Evolutionary conservation across 1,140 invertebrate species (phyloP).

Genomic region (Bombyx mori): DNA sequence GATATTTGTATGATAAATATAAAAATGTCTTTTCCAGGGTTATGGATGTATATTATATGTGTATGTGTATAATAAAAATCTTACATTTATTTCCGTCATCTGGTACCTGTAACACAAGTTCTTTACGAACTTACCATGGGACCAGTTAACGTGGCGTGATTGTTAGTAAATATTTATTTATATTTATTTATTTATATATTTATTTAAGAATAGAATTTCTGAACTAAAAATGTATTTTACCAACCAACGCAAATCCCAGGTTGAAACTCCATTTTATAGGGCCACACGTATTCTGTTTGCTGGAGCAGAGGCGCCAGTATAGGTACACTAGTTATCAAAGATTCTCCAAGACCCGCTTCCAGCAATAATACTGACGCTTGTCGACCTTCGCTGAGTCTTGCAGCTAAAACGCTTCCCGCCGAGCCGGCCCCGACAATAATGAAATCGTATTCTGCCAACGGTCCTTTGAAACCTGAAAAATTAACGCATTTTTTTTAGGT

Average conservation of each 20-base stretch:
- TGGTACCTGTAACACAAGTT: too few relatives aligned
- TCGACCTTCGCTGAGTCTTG: conserved; percentile 73
- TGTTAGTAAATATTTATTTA: background rate
- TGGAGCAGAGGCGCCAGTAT: conserved; percentile 80
- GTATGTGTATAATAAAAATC: too few relatives aligned
- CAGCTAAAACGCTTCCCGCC: conserved; percentile 80
- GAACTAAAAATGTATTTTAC: background rate
- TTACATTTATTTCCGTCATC: too few relatives aligned
- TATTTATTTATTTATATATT: background rate
- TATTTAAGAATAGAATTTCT: background rate
- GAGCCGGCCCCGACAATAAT: conserved; percentile 82
- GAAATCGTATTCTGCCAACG: conserved; percentile 72
- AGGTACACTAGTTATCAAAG: conserved; percentile 78
- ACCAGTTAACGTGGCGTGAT: too few relatives aligned
- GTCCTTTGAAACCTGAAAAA: conserved; percentile 44
- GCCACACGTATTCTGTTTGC: conserved; percentile 80
- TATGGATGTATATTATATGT: too few relatives aligned
- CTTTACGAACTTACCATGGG: too few relatives aligned
- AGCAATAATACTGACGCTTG: conserved; percentile 74
- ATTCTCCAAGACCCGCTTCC: conserved; percentile 77
- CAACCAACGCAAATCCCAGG: conserved; percentile 45
- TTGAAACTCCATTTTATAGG: conserved; percentile 79
- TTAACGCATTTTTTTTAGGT: background rate
- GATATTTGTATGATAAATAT: too few relatives aligned
- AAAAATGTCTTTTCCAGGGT: too few relatives aligned